Evolutionary conservation across 2,797 vertebrate species (phyloP), one percentile per base, ranked within the genome.

Genomic region (Eospalax fontanierii): DNA sequence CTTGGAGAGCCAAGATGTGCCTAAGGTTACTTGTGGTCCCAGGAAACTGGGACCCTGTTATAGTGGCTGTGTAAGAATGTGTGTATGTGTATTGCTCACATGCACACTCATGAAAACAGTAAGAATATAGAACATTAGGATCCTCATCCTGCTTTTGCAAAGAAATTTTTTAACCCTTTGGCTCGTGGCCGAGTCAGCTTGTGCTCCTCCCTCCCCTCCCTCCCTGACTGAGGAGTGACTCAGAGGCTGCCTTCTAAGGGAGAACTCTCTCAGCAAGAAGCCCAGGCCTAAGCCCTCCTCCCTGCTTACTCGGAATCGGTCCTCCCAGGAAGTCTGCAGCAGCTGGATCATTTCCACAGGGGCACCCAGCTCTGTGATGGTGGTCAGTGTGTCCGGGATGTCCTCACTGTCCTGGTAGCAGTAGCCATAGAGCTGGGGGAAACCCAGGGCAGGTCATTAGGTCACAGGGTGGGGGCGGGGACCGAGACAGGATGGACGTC

Each of bases 301-400:
- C 78, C 81, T 68, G 98, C 99, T 99, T 98, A 99, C 99, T 94
- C 99, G 98, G 97, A 99, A 99, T 92, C 99, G 98, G 83, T 99
- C 99, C 97, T 99, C 99, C 99, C 99, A 99, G 92, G 99, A 99
- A 7, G 99, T 99, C 98, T 99, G 99, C 85, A 99, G 98, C 95
- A 99, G 98, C 97, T 99, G 99, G 97, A 99, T 99, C 99, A 99
- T 99, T 97, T 99, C 99, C 94, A 99, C 98, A 19, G 99, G 99
- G 3, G 99, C 98, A 22, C 99, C 99, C 85, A 99, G 98, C 96
- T 99, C 99, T 21, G 99, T 99, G 98, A 99, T 99, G 97, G 99
- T 99, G 0, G 99, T 99, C 98, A 99, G 98, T 0, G 99, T 99
- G 97, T 99, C 98, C 28, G 98, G 98, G 96, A 99, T 99, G 97